Conservation (phyloP, 2,797 vertebrate genomes). For the Artibeus lituratus region DNA sequence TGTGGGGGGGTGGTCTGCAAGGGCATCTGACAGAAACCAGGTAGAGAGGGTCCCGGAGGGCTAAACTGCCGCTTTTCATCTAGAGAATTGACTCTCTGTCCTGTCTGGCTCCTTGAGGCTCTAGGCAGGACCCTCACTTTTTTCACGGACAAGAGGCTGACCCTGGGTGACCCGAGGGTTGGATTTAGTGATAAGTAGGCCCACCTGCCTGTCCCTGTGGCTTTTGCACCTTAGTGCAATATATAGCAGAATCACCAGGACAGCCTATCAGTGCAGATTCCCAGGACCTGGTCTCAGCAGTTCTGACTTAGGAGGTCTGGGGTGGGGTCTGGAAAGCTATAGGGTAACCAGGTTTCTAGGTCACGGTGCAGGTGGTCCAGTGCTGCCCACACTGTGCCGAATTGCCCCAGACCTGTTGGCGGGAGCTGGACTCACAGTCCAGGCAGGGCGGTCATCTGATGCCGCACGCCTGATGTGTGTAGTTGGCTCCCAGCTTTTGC, state of each 20-base stretch:
- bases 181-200: neutral
- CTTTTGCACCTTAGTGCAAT: neutral
- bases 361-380: neutral
- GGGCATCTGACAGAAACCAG: neutral
- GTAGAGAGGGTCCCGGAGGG: neutral
- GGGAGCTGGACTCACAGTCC: neutral
- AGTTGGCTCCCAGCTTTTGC: neutral
- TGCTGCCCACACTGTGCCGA: neutral
- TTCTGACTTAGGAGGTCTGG: neutral
- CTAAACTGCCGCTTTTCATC: neutral
- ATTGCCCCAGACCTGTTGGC: neutral
- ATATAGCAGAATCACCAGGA: neutral
- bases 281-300: neutral
- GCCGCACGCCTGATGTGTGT: accelerated
- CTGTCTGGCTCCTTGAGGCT: neutral
- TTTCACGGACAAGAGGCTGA: neutral
- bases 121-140: neutral
- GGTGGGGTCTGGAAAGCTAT: neutral
- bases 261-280: neutral
- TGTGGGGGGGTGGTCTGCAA: neutral
- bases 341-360: neutral
- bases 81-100: neutral
- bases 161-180: neutral
- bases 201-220: neutral
- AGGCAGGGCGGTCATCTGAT: neutral